Evolutionary conservation across 2,888 invertebrate genomes (phyloP).

Genomic region (Bhutanitis thaidina): DNA sequence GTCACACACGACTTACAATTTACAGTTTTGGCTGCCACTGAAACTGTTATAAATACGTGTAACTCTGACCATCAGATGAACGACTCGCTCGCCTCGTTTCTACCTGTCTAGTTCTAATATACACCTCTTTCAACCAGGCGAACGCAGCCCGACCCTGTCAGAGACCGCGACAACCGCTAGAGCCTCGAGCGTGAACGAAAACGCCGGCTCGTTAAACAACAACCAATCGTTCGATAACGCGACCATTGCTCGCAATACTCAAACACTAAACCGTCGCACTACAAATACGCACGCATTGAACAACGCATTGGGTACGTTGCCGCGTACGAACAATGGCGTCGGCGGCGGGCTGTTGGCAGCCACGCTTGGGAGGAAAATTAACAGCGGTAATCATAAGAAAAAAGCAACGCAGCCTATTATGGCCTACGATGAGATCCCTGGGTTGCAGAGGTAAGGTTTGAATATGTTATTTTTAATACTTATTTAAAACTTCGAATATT

Average conservation of each 20-base stretch:
- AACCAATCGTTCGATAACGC: conserved; percentile 52
- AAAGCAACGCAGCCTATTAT: conserved; percentile 72
- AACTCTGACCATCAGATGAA: too few species aligned
- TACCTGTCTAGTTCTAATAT: background rate
- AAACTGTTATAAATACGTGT: too few species aligned
- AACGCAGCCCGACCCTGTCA: conserved; percentile 89
- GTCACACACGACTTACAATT: too few species aligned
- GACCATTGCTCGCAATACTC: conserved; percentile 42
- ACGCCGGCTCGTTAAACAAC: conserved; percentile 55
- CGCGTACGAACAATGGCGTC: conserved; percentile 56
- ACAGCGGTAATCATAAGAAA: conserved; percentile 74
- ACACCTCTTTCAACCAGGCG: conserved; percentile 65
- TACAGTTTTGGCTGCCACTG: too few species aligned
- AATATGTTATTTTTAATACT: too few species aligned
- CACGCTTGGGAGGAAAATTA: conserved; percentile 72
- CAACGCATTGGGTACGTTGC: conserved; percentile 63
- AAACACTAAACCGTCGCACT: conserved; percentile 49
- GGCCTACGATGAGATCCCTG: conserved; percentile 81
- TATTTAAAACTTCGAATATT: too few species aligned
- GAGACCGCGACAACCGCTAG: conserved; percentile 91
- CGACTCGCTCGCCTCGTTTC: too few species aligned
- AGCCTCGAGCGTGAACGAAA: conserved; percentile 84
- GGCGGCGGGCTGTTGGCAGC: conserved; percentile 56
- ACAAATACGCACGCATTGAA: conserved; percentile 62
- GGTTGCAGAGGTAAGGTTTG: conserved; percentile 62